Base-by-base conservation (phyloP, 1,140 invertebrate species). In the Cydia amplana region DNA sequence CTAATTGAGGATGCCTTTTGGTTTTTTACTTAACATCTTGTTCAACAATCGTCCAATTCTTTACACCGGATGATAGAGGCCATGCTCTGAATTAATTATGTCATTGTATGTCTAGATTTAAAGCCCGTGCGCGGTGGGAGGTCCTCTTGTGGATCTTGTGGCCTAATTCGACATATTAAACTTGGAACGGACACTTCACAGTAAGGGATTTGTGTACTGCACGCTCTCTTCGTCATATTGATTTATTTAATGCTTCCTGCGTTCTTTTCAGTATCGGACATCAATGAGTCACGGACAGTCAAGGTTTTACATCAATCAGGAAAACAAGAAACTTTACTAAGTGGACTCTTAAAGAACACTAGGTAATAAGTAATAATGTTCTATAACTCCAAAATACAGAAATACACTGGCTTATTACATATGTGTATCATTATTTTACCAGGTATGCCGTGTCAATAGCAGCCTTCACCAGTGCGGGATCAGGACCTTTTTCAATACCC, bases 381-480 rank as follows among this genome's bases (percentile, higher is more conserved):
- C 7, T 60, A 12, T 2, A 9, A 23, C 9, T 1, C 6, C 20
- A 60, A 9, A 23, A 23, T 23, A 23, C 2, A 4, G 2, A 60
- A 12, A 23, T 60, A 60, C 55, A 23, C 12, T 9, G 49, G 6
- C 4, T 51, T 51, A n/a, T 18, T n/a, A 51, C 5, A 6, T 51
- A 46, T 46, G 43, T 16, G 36, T 9, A 10, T 10, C 4, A 40
- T 74, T 36, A 75, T 23, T 18, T 51, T 88, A 85, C 43, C 80
- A 92, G 91, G 72, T 92, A 91, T 70, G 85, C 96, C 60, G 95
- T 98, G 63, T 95, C 96, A 14, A 95, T 99, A 36, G 95, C 96
- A 85, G 97, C 97, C 1, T 97, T 97, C 83, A 99, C 98, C 82
- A 95, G 95, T 78, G 96, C 97, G 72, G 97, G 97, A 0, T 95